These are phyloP conservation scores for Oncorhynchus nerka DNA, from an alignment of 2,113 vertebrate genomes.

Conservation along the genomic window DNA sequence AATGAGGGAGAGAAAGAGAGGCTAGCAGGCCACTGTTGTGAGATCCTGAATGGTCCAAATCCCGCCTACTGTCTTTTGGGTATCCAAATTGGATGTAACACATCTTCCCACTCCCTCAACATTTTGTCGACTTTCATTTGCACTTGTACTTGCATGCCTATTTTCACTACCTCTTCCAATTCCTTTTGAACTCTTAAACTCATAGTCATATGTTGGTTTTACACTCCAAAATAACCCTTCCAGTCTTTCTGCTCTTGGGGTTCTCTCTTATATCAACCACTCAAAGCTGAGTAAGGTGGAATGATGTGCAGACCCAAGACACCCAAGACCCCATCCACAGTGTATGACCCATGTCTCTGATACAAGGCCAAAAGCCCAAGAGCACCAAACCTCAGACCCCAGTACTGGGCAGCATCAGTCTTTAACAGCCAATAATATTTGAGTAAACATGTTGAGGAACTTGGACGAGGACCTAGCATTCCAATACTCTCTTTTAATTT, in stretches of 20 bases:
- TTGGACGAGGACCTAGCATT: slow-evolving; percentile 30
- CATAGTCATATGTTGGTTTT: no score
- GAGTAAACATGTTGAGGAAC: slow-evolving; percentile 54
- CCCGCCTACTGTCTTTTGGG: no score
- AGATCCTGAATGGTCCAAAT: slow-evolving; percentile 3
- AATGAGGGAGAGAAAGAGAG: neutral
- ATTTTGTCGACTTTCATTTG: no score
- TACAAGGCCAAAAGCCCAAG: slow-evolving; percentile 12
- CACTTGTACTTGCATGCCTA: no score
- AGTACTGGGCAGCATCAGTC: neutral
- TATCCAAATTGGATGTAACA: no score
- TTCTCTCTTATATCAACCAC: neutral
- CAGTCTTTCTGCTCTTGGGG: neutral
- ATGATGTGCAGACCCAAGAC: neutral
- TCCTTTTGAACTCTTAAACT: no score
- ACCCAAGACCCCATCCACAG: neutral
- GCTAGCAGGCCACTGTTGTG: neutral
- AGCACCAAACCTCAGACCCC: neutral
- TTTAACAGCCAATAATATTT: slow-evolving; percentile 47
- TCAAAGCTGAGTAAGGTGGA: neutral
- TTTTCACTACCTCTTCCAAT: no score
- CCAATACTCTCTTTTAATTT: slow-evolving; percentile 28
- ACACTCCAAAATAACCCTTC: no score
- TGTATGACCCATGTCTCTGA: slow-evolving; percentile 21
- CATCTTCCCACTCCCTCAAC: no score